Conservation (phyloP, 2,113 vertebrate species). For the Antennarius striatus region DNA sequence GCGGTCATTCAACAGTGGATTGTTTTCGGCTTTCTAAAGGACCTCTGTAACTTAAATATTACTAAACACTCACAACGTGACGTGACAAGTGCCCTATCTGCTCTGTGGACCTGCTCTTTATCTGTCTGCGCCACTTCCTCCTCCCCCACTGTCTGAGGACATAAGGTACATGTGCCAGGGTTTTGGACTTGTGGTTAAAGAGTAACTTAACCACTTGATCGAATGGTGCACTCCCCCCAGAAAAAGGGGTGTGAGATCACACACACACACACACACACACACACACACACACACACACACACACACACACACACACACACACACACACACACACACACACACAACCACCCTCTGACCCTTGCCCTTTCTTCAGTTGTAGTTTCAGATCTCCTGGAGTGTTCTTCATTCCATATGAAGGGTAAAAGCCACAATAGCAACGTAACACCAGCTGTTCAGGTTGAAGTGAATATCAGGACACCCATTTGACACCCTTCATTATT, state of each 20-base stretch:
- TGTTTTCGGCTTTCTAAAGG: conserved; percentile 10
- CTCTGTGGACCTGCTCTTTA: background rate
- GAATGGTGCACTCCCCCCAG: conserved; percentile 27
- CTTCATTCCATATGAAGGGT: background rate
- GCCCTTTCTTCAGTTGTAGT: conserved; percentile 38
- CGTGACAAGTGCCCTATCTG: conserved; percentile 10
- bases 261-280: too few relatives aligned
- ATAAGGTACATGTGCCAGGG: conserved; percentile 14
- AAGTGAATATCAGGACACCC: background rate
- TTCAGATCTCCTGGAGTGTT: conserved; percentile 18
- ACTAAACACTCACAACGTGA: background rate
- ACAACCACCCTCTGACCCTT: conserved; percentile 20
- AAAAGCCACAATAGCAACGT: background rate
- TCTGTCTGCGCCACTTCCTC: background rate
- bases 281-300: too few relatives aligned
- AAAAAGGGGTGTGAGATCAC: too few relatives aligned
- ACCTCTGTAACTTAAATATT: conserved; percentile 1
- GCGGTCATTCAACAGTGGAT: conserved; percentile 5
- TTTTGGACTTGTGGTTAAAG: conserved; percentile 64
- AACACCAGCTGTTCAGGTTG: background rate
- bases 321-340: too few relatives aligned
- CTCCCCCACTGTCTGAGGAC: conserved; percentile 2
- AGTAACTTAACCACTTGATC: conserved; percentile 56
- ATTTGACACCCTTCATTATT: background rate
- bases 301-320: too few relatives aligned